Evolutionary conservation across 1,140 invertebrate species (phyloP).

Genomic region (Drosophila chauvacae): DNA sequence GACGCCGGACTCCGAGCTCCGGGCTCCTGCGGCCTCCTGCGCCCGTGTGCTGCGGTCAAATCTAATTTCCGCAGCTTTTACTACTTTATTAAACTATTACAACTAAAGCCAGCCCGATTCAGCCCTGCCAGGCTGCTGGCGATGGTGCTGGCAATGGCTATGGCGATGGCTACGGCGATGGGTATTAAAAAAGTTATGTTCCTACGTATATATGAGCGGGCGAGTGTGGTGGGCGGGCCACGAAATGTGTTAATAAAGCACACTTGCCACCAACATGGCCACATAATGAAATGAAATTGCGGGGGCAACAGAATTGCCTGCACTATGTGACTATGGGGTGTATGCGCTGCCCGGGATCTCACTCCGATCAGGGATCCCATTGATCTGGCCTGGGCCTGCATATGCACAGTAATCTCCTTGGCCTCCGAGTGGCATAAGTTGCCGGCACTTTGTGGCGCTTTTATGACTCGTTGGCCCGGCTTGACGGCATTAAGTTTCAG

Average conservation of each 20-base stretch:
- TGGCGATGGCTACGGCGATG: constrained; percentile 39
- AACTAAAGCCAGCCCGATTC: constrained; percentile 63
- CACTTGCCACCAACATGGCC: constrained; percentile 79
- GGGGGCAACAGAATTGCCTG: constrained; percentile 50
- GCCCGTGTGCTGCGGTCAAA: constrained; percentile 77
- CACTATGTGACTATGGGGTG: constrained; percentile 3
- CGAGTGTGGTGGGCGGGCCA: constrained; percentile 22
- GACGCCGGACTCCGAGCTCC: not conserved
- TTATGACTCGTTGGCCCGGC: constrained; percentile 58
- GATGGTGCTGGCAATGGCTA: constrained; percentile 5
- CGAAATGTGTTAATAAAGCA: constrained; percentile 83
- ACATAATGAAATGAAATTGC: constrained; percentile 80
- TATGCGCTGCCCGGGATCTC: not conserved
- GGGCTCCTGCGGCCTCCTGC: constrained; percentile 37
- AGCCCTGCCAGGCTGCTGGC: constrained; percentile 13
- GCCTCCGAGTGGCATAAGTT: constrained; percentile 46
- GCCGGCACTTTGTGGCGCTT: constrained; percentile 58
- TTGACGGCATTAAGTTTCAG: constrained; percentile 35
- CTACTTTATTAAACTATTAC: constrained; percentile 84
- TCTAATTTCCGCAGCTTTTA: constrained; percentile 83
- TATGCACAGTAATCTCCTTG: not conserved
- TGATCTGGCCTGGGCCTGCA: constrained; percentile 14
- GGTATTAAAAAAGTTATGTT: constrained; percentile 80
- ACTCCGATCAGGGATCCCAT: constrained; percentile 1
- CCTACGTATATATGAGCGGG: constrained; percentile 10